These are phyloP conservation scores for Heliconius ethilla DNA, from an alignment of 2,888 invertebrate genomes.

Conservation along the genomic window DNA sequence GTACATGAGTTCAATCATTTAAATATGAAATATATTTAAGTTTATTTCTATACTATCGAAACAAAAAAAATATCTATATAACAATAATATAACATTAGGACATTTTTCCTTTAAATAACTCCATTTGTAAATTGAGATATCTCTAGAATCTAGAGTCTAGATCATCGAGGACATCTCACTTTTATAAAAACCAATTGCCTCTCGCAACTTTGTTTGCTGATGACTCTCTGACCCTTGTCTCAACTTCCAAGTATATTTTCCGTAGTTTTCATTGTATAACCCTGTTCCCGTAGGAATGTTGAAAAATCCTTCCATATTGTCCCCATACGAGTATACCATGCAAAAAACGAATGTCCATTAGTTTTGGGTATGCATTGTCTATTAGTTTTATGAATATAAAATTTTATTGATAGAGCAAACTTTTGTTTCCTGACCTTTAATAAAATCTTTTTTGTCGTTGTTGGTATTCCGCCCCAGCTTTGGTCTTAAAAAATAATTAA, in stretches of 20 bases:
- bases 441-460: not conserved
- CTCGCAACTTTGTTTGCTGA: not conserved
- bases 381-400: not conserved
- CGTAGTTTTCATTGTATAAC: not conserved
- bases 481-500: not conserved
- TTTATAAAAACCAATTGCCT: not conserved
- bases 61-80: not conserved
- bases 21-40: too few relatives aligned
- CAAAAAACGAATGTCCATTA: not conserved
- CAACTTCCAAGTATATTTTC: not conserved
- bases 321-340: not conserved
- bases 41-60: too few relatives aligned
- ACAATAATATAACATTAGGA: not conserved
- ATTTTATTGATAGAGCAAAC: not conserved
- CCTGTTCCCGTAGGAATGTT: not conserved
- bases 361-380: not conserved
- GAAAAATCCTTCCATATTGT: not conserved
- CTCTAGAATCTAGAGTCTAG: too few relatives aligned
- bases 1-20: not conserved
- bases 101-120: not conserved
- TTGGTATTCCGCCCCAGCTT: not conserved
- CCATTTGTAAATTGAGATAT: too few relatives aligned
- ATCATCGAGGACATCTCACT: not conserved
- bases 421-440: not conserved
- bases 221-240: not conserved